Conservation (phyloP, 2,113 vertebrate genomes). For the Sinosuthora webbiana region DNA sequence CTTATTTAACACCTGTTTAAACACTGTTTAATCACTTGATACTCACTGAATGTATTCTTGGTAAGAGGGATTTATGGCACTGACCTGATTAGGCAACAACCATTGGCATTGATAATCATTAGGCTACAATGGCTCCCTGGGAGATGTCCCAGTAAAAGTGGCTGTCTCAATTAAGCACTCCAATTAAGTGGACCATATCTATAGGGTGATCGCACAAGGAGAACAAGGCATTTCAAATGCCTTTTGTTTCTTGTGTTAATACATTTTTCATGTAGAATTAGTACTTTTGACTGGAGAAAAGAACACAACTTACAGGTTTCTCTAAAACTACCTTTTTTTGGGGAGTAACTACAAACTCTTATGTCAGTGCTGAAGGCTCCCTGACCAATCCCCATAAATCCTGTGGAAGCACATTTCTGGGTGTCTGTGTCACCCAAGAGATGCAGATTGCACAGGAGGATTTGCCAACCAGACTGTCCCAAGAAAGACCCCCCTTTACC, state of each 20-base stretch:
- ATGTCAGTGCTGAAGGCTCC: neutral
- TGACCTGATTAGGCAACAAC: constrained; percentile 40
- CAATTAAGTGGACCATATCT: constrained; percentile 36
- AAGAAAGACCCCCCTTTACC: neutral
- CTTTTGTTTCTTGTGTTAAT: neutral
- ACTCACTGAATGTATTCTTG: neutral
- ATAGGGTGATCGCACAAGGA: constrained; percentile 9
- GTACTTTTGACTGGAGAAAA: neutral
- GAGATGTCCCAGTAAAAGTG: constrained; percentile 47
- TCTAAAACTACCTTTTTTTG: neutral
- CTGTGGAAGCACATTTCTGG: neutral
- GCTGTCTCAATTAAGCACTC: constrained; percentile 46
- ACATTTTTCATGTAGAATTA: neutral
- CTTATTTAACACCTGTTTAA: neutral
- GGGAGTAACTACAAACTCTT: neutral
- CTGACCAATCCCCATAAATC: neutral
- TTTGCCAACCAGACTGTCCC: neutral
- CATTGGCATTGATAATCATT: constrained; percentile 51
- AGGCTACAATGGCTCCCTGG: constrained; percentile 34
- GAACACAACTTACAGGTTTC: neutral
- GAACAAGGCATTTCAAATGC: neutral
- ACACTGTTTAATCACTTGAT: neutral
- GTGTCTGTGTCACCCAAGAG: neutral
- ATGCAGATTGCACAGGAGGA: neutral
- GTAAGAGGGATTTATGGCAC: constrained; percentile 12